Conservation (phyloP, 1,140 invertebrate genomes). For the Lysiphlebus fabarum region DNA sequence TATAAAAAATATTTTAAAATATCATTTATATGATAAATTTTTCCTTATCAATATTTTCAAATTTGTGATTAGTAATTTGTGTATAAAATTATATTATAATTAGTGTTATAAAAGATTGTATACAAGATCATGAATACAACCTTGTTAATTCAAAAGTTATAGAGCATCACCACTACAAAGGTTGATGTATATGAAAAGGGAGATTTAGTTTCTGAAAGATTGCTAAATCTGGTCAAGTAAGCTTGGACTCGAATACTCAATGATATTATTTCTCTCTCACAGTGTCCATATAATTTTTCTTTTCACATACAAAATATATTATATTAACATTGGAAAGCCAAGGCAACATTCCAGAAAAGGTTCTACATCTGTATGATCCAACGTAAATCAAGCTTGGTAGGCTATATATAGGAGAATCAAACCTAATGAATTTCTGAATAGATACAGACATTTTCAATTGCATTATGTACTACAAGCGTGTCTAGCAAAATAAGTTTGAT, state of each 20-base stretch:
- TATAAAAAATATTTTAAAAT: too few relatives aligned
- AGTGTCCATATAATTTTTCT: too few relatives aligned
- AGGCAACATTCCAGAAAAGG: not conserved
- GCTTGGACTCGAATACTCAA: slow-evolving; percentile 17
- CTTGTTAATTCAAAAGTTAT: too few relatives aligned
- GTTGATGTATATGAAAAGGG: slow-evolving; percentile 2
- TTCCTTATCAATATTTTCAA: too few relatives aligned
- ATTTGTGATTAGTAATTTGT: too few relatives aligned
- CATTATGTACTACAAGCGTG: slow-evolving; percentile 21
- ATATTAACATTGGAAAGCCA: too few relatives aligned
- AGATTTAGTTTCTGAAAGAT: not conserved
- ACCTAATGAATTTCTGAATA: slow-evolving; percentile 41
- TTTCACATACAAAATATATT: too few relatives aligned
- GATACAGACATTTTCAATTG: slow-evolving; percentile 11
- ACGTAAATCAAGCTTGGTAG: slow-evolving; percentile 31
- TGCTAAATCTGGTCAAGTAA: slow-evolving; percentile 4
- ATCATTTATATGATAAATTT: too few relatives aligned
- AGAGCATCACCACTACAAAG: too few relatives aligned
- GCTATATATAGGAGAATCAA: slow-evolving; percentile 30
- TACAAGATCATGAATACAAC: too few relatives aligned
- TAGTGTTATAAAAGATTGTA: too few relatives aligned
- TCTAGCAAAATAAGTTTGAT: slow-evolving; percentile 4
- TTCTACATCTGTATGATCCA: slow-evolving; percentile 6
- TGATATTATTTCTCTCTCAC: slow-evolving; percentile 2
- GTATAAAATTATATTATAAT: too few relatives aligned